Evolutionary conservation across 1,140 invertebrate species (phyloP), one percentile per base, ranked within the genome.

Genomic region (Aphis craccivora): DNA sequence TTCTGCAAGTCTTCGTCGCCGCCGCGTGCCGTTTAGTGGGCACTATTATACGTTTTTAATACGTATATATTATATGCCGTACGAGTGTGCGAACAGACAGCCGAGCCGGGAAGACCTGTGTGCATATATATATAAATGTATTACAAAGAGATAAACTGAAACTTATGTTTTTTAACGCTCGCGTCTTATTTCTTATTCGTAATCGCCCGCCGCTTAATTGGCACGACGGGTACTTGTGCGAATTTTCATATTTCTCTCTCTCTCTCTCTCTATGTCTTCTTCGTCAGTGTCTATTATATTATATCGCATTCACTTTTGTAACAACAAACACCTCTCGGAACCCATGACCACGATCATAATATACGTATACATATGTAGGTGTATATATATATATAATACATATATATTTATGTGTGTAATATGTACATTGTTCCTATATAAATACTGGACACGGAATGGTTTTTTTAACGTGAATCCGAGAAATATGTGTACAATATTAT

Each of bases 191-290:
- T 76, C 60, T 76, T n/a, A n/a, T 76, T n/a, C 60, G 60, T n/a
- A 76, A 76, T 76, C 60, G n/a, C 30, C 60, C 60, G 60, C 60
- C 60, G 60, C 30, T 76, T 76, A 76, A 76, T 76, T 76, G 60
- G 60, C 60, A 76, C 30, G 60, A 76, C 60, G 60, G 1, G 14
- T n/a, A n/a, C n/a, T n/a, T 76, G 60, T 76, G 60, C 60, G n/a
- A 76, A 76, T n/a, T 76, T 51, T 76, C 60, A 76, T 76, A 76
- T 76, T n/a, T 76, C 60, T 76, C 60, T 76, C 60, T 76, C 30
- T 67, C 18, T 67, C 60, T 67, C 14, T n/a, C 4, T 48, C 30
- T 67, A n/a, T 67, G 30, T 67, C 14, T n/a, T 4, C 60, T 18
- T 18, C n/a, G 0, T n/a, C 30, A 4, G 30, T n/a, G 30, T 1